A percentile compares a stretch with the other conserved stretches of the same genome.
Conservation (phyloP, 2,888 invertebrate genomes). For the Aphidius colemani region DNA sequence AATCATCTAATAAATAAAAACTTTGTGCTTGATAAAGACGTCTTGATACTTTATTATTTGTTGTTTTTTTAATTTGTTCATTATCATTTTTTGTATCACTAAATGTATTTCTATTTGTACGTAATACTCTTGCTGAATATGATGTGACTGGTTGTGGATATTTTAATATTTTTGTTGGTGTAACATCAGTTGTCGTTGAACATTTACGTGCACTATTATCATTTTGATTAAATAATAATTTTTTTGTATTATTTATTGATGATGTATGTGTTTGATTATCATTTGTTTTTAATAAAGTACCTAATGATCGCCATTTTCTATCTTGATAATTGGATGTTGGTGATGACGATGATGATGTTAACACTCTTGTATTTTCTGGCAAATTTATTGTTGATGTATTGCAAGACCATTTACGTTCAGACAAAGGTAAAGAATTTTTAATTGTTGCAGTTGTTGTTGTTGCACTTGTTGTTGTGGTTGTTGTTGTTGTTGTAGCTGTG, state of each 20-base stretch:
- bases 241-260: too few species aligned
- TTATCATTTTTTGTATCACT: slow-evolving; percentile 46
- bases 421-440: slow-evolving; percentile 26
- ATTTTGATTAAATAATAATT: too few species aligned
- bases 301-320: slow-evolving; percentile 60
- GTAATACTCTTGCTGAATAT: slow-evolving; percentile 46
- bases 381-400: slow-evolving; percentile 33
- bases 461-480: slow-evolving; percentile 39
- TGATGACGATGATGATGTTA: slow-evolving; percentile 47
- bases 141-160: slow-evolving; percentile 44
- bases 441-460: slow-evolving; percentile 19
- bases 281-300: slow-evolving; percentile 58
- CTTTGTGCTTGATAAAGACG: slow-evolving; percentile 58
- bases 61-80: slow-evolving; percentile 36
- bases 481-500: slow-evolving; percentile 35
- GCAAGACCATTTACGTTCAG: slow-evolving; percentile 50
- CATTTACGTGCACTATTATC: too few species aligned
- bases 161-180: slow-evolving; percentile 7
- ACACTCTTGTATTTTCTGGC: slow-evolving; percentile 43
- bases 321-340: slow-evolving; percentile 53
- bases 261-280: slow-evolving; percentile 23
- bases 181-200: too few species aligned
- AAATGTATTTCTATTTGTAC: slow-evolving; percentile 41
- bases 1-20: slow-evolving; percentile 62
- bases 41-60: slow-evolving; percentile 47